Conservation (phyloP, 2,113 vertebrate genomes). For the Lutjanus erythropterus region DNA sequence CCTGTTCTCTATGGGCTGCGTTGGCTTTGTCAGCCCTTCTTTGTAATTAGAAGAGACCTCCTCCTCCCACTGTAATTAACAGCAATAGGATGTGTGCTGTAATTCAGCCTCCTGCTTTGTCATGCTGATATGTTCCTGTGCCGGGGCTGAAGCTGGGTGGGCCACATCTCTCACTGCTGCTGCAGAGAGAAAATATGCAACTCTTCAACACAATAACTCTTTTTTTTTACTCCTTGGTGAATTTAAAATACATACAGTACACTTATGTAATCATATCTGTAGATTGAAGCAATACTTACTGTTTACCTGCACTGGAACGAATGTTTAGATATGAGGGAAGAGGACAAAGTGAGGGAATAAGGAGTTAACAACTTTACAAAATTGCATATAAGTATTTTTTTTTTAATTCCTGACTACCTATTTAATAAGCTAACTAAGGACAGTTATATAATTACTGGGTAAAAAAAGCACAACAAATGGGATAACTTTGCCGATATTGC, state of each 20-base stretch:
- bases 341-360: neutral
- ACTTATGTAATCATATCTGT: neutral
- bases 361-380: too few relatives aligned
- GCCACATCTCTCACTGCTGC: conserved; percentile 27
- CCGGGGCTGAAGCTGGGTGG: conserved; percentile 54
- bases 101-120: conserved; percentile 69
- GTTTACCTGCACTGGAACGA: too few relatives aligned
- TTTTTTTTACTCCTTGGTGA: neutral
- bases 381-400: too few relatives aligned
- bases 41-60: conserved; percentile 78
- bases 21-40: conserved; percentile 74
- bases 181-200: conserved; percentile 7
- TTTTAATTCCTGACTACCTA: too few relatives aligned
- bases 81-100: conserved; percentile 69
- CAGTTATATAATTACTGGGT: too few relatives aligned
- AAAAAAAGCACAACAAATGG: too few relatives aligned
- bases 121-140: conserved; percentile 61
- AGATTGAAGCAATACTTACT: neutral
- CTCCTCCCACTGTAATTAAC: conserved; percentile 75
- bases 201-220: neutral
- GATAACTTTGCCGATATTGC: too few relatives aligned
- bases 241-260: neutral
- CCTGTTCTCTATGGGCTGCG: conserved; percentile 49
- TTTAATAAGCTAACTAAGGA: too few relatives aligned
- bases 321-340: neutral